Base-by-base conservation (phyloP, 2,113 vertebrate species). In the Odocoileus hemionus region DNA sequence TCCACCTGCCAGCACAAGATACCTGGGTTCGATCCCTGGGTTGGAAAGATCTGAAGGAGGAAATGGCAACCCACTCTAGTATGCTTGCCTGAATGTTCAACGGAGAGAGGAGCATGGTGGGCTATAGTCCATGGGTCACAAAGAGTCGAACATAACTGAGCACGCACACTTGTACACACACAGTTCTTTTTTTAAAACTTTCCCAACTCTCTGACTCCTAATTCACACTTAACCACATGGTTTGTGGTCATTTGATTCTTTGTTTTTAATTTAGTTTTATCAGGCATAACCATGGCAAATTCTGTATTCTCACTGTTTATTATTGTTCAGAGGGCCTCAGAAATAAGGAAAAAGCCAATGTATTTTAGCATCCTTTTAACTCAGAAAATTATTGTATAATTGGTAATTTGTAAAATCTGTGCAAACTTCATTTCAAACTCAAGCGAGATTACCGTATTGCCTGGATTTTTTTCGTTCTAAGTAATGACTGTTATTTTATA, bases 391-490 rank as follows among this genome's bases (percentile, higher is more conserved):
- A 45, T 5, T 60, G 28, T 5, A 7, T 39, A 47, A 26, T 21
- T n/a, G 80, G 55, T 36, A 54, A 36, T 82, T 54, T 36, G 3
- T 61, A 6, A 55, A 55, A 36, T n/a, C 15, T 50, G 19, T n/a
- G 23, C 7, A 50, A 6, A 21, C 28, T 58, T 95, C 45, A 5
- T 78, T 50, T 61, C 61, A 87, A 93, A 90, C 23, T 86, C n/a
- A 28, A 5, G 12, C 4, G 16, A 91, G 54, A 45, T 58, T 43
- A 92, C 15, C 30, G 5, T 26, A 43, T 86, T 91, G 50, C 47
- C 55, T 85, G 60, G 23, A 6, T 88, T 96, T 95, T 97, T 70
- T 8, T 90, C 3, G 7, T 76, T 78, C 33, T n/a, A 58, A 89
- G 33, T 80, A 89, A n/a, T 70, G 79, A 76, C 55, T 28, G 30